A percentile compares a stretch with the other conserved stretches of the same genome.
These are phyloP conservation scores for Troides oblongomaculatus DNA, from an alignment of 2,888 invertebrate species.

Conservation along the genomic window DNA sequence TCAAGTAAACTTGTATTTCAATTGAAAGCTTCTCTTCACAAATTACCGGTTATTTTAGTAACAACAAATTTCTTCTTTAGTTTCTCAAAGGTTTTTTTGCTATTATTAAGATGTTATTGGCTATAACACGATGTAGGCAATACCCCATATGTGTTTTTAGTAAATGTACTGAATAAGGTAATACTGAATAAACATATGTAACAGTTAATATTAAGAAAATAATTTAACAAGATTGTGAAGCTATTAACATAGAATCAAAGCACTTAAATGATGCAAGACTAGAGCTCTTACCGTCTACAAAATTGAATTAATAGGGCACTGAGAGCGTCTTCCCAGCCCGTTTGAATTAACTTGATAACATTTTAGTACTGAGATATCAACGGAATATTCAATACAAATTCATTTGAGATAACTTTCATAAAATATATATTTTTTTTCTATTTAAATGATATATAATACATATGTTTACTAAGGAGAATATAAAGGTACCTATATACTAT, in stretches of 20 bases:
- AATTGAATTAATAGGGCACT: constrained; percentile 22
- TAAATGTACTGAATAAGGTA: too few species aligned
- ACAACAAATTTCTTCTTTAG: not conserved
- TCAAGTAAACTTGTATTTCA: not conserved
- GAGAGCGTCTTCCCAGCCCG: constrained; percentile 3
- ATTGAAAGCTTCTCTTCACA: not conserved
- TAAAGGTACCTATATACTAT: too few species aligned
- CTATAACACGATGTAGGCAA: too few species aligned
- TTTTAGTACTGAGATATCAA: constrained; percentile 5
- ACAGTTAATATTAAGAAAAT: too few species aligned
- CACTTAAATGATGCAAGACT: constrained; percentile 1
- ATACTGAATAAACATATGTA: too few species aligned
- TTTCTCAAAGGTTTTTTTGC: not conserved
- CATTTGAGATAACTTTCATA: not conserved
- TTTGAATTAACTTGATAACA: constrained; percentile 15
- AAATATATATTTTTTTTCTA: not conserved
- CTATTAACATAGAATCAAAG: constrained; percentile 1
- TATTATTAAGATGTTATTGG: not conserved
- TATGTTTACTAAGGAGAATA: too few species aligned
- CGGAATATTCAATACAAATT: constrained; percentile 1
- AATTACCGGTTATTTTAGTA: not conserved
- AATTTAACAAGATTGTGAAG: not conserved
- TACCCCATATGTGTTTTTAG: too few species aligned
- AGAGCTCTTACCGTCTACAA: constrained; percentile 11
- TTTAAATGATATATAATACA: not conserved